phyloP scores from a whole-genome alignment of 2,797 vertebrate genomes.

The Pitangus sulphuratus region DNA sequence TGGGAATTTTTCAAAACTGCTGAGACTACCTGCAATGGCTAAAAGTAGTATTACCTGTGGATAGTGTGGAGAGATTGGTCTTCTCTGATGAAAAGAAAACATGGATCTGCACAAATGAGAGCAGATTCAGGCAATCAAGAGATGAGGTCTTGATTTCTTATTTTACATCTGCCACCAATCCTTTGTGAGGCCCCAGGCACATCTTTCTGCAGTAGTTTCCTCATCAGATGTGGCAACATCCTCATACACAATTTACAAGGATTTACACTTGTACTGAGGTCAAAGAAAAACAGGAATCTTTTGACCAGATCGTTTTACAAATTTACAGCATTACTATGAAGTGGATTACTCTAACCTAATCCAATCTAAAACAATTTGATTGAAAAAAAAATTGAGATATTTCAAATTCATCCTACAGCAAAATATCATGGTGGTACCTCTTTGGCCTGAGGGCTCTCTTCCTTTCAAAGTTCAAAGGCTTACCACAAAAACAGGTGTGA shows the following conservation, averaged over 20 bases:
- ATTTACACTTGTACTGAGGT: neutral
- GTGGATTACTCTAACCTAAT: neutral
- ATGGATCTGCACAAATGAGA: neutral
- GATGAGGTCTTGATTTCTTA: neutral
- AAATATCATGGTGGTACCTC: neutral
- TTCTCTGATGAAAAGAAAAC: neutral
- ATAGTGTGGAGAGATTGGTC: fast-evolving
- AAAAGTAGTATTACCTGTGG: neutral
- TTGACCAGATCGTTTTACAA: neutral
- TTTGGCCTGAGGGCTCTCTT: neutral
- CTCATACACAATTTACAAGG: neutral
- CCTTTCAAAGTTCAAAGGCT: neutral
- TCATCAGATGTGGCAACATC: neutral
- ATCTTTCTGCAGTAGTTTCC: neutral
- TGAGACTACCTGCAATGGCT: neutral
- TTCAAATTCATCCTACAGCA: neutral
- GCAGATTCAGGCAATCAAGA: neutral
- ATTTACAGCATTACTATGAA: neutral
- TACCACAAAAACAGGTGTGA: neutral
- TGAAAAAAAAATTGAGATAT: neutral
- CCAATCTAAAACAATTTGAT: neutral
- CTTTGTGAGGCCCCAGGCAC: fast-evolving
- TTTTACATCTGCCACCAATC: neutral
- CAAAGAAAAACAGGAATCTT: neutral
- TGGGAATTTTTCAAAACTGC: neutral